phyloP scores from a whole-genome alignment of 2,113 vertebrate species.

The Myrmecobius fasciatus region DNA sequence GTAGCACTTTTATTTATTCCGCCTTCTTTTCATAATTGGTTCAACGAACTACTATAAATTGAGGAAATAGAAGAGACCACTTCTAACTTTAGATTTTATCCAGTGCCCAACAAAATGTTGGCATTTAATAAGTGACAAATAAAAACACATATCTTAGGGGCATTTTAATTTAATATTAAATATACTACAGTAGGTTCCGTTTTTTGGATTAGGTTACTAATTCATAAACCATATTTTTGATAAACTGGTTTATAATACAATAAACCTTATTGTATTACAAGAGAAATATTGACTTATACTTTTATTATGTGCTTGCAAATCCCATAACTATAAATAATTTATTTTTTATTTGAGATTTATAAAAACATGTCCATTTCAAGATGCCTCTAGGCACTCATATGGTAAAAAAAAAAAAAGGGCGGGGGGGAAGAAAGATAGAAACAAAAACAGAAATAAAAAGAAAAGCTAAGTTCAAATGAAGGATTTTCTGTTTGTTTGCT shows the following conservation, averaged over 20 bases:
- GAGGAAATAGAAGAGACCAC: slow-evolving; percentile 9
- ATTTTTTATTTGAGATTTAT: slow-evolving; percentile 78
- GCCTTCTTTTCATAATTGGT: not conserved
- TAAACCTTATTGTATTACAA: slow-evolving; percentile 67
- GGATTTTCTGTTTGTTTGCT: slow-evolving; percentile 69
- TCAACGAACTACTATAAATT: not conserved
- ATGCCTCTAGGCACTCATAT: slow-evolving; percentile 56
- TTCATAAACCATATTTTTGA: slow-evolving; percentile 53
- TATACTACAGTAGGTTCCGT: slow-evolving; percentile 48
- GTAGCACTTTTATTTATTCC: not conserved
- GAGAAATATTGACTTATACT: slow-evolving; percentile 52
- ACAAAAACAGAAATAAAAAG: slow-evolving; percentile 67
- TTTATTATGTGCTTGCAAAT: slow-evolving; percentile 63
- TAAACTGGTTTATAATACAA: slow-evolving; percentile 67
- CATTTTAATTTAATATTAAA: slow-evolving; percentile 62
- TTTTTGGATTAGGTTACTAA: slow-evolving; percentile 70
- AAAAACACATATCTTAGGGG: slow-evolving; percentile 41
- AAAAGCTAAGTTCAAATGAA: slow-evolving; percentile 70
- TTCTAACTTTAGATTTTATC: slow-evolving; percentile 38
- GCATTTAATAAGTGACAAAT: slow-evolving; percentile 46
- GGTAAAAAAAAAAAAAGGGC: slow-evolving; percentile 68
- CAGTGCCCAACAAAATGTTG: not conserved
- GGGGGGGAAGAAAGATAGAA: not conserved
- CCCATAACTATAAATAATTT: slow-evolving; percentile 71
- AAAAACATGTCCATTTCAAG: slow-evolving; percentile 72